Conservation (phyloP, 2,797 vertebrate genomes). For the Hapalemur alaotrensis region DNA sequence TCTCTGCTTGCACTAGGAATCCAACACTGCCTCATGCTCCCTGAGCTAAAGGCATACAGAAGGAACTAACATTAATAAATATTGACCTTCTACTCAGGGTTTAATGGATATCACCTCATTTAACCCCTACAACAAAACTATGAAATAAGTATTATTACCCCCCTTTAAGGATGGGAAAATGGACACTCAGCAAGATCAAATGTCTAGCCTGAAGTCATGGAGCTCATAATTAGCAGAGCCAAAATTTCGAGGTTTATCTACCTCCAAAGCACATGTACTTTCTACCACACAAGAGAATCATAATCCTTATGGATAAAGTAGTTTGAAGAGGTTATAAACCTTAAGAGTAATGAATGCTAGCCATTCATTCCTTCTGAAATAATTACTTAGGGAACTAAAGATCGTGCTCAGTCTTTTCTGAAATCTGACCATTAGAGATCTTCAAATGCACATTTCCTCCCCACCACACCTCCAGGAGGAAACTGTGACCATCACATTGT, state of each 20-base stretch:
- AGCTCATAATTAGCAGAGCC: background rate
- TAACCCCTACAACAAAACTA: background rate
- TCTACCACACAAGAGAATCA: background rate
- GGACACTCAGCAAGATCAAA: background rate
- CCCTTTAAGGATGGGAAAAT: background rate
- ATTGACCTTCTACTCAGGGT: background rate
- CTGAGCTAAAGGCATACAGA: background rate
- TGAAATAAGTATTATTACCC: background rate
- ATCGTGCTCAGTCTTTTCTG: background rate
- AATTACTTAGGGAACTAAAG: background rate
- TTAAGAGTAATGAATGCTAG: background rate
- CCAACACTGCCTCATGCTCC: background rate
- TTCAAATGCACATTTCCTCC: background rate
- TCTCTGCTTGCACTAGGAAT: background rate
- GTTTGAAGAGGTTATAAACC: background rate
- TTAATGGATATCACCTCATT: background rate
- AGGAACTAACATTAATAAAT: background rate
- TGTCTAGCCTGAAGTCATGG: background rate
- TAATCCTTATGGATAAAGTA: background rate
- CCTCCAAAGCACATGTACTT: background rate
- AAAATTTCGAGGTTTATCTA: background rate
- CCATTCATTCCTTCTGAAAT: background rate
- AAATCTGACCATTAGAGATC: background rate
- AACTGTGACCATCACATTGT: background rate
- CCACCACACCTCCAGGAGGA: background rate